A percentile compares a stretch with the other conserved stretches of the same genome.
Evolutionary conservation across 2,888 invertebrate species (phyloP).

Genomic region (Drosophila meridiana): DNA sequence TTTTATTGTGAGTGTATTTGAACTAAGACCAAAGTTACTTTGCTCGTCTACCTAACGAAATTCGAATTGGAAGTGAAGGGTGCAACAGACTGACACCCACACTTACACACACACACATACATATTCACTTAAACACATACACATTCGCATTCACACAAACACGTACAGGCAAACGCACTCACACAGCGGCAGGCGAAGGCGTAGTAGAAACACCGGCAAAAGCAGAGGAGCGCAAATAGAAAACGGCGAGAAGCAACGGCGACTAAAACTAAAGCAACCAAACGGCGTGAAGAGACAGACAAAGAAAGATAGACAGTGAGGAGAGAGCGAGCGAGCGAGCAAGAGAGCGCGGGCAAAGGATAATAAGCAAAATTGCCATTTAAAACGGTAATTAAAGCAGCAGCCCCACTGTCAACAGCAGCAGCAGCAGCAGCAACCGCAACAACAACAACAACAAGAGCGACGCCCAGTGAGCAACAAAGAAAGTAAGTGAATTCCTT

Average conservation of each 20-base stretch:
- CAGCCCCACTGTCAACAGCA: constrained; percentile 18
- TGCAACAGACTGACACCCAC: constrained; percentile 50
- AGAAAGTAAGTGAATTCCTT: constrained; percentile 77
- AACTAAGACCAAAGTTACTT: constrained; percentile 39
- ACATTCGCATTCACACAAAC: constrained; percentile 6
- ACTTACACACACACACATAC: constrained; percentile 5
- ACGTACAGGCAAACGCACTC: constrained; percentile 14
- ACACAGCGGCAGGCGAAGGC: constrained; percentile 36
- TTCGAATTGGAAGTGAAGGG: constrained; percentile 72
- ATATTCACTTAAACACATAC: background rate
- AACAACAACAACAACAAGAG: constrained; percentile 21
- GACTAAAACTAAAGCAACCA: constrained; percentile 31
- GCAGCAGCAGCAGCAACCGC: constrained; percentile 14
- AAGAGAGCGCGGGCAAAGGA: constrained; percentile 39
- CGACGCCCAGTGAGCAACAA: constrained; percentile 51
- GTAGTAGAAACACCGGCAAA: constrained; percentile 69
- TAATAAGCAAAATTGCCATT: constrained; percentile 52
- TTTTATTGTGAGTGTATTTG: constrained; percentile 68
- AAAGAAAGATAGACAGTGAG: constrained; percentile 2
- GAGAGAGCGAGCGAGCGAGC: background rate
- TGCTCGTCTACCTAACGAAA: constrained; percentile 37
- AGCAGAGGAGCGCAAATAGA: constrained; percentile 52
- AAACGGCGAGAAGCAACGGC: constrained; percentile 37
- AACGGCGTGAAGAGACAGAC: constrained; percentile 8
- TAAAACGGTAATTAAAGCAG: constrained; percentile 53